phyloP scores from a whole-genome alignment of 2,113 vertebrate species.

The Polypterus senegalus region DNA sequence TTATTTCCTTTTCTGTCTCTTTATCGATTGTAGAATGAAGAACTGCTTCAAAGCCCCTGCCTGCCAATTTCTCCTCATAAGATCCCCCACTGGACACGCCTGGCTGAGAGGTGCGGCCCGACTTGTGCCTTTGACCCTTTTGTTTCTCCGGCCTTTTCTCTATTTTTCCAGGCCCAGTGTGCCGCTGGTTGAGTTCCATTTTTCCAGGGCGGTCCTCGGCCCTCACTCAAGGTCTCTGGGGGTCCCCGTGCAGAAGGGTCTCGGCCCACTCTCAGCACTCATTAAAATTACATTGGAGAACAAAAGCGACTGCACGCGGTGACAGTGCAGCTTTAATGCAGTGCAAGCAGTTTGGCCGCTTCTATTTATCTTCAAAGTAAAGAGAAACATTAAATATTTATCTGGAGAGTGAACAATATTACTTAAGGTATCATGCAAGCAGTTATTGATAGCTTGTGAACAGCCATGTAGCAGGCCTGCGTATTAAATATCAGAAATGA shows the following conservation, averaged over 20 bases:
- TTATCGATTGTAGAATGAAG: no score
- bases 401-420: conserved; percentile 15
- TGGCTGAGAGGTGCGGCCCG: no score
- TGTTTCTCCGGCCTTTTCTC: no score
- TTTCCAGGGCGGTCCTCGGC: not conserved
- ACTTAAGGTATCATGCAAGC: conserved; percentile 8
- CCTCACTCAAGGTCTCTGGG: not conserved
- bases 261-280: conserved; percentile 3
- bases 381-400: conserved; percentile 37
- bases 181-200: no score
- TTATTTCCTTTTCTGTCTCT: no score
- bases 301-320: conserved; percentile 1
- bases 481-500: no score
- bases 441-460: conserved; percentile 10
- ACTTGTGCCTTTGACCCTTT: no score
- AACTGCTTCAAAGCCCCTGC: no score
- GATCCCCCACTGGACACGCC: no score
- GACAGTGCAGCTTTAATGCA: conserved; percentile 4
- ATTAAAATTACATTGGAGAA: conserved; percentile 16
- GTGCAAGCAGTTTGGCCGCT: not conserved
- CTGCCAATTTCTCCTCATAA: no score
- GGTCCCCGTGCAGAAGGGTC: not conserved
- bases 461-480: not conserved
- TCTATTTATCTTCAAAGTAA: conserved; percentile 24
- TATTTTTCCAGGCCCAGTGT: no score